phyloP scores from a whole-genome alignment of 2,113 vertebrate species.

The Callipepla squamata region DNA sequence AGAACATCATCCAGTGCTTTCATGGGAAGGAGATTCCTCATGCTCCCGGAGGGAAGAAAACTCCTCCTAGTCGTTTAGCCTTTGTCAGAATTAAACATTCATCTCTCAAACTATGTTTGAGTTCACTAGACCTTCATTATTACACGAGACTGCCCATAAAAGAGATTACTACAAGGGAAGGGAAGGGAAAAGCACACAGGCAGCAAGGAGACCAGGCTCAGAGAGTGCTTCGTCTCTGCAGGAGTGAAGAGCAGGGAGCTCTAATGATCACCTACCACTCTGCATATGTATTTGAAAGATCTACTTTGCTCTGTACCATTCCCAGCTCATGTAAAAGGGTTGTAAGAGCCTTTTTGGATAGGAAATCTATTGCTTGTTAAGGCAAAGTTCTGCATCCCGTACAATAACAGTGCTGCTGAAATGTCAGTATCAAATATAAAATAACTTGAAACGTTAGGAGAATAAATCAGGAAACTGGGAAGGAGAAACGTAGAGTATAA shows the following conservation, averaged over 20 bases:
- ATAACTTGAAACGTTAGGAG: neutral
- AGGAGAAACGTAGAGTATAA: neutral
- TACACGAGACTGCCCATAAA: neutral
- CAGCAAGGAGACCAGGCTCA: neutral
- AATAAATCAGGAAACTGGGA: neutral
- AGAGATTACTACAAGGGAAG: neutral
- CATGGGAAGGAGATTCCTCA: neutral
- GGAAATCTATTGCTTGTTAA: neutral
- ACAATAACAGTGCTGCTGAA: rapidly evolving
- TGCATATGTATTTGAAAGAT: conserved; percentile 32
- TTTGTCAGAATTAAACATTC: neutral
- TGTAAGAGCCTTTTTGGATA: conserved; percentile 38
- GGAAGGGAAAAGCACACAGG: neutral
- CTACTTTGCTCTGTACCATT: conserved; percentile 18
- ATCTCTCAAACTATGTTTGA: neutral
- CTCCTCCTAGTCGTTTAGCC: conserved; percentile 32
- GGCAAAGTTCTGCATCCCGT: neutral
- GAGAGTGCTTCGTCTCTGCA: neutral
- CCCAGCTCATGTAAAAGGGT: conserved; percentile 1
- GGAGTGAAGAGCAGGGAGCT: conserved; percentile 21
- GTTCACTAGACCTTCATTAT: neutral
- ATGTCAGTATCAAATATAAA: neutral
- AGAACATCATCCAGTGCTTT: neutral
- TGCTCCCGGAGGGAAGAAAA: neutral
- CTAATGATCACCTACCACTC: conserved; percentile 44